These are phyloP conservation scores for Pachycephus smyrnensis DNA, from an alignment of 2,888 invertebrate species.

Conservation along the genomic window DNA sequence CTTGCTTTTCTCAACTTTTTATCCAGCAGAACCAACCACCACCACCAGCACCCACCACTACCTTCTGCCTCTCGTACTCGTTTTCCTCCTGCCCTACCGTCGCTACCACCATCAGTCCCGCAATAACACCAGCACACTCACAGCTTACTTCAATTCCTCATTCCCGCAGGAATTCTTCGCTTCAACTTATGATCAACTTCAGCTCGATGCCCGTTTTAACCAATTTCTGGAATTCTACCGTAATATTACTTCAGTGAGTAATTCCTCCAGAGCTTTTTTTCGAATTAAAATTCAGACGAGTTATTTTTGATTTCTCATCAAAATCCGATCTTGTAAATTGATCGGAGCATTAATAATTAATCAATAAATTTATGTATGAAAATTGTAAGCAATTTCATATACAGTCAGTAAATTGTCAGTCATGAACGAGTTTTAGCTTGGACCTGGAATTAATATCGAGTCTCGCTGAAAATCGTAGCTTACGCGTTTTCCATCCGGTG, in stretches of 20 bases:
- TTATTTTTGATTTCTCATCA: constrained; percentile 7
- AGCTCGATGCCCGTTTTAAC: constrained; percentile 11
- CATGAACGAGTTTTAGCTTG: not conserved
- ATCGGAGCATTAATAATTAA: not conserved
- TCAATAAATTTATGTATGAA: not conserved
- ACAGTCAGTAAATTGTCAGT: not conserved
- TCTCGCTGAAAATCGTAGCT: constrained; percentile 48
- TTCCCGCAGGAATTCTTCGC: constrained; percentile 62
- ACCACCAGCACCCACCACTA: constrained; percentile 39
- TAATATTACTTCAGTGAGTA: not conserved
- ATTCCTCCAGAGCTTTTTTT: constrained; percentile 1
- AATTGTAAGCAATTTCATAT: not conserved
- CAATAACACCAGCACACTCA: constrained; percentile 22
- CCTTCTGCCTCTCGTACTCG: not conserved
- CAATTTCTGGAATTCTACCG: not conserved
- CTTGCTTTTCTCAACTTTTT: constrained; percentile 67
- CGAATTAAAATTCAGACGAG: constrained; percentile 24
- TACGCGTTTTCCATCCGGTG: constrained; percentile 62
- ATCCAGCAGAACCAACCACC: constrained; percentile 60
- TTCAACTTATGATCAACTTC: constrained; percentile 60
- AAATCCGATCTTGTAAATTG: constrained; percentile 7
- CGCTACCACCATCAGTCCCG: not conserved
- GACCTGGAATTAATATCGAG: constrained; percentile 60
- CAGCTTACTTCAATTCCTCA: constrained; percentile 62
- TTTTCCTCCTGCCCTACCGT: not conserved